phyloP scores from a whole-genome alignment of 1,140 invertebrate species.

The Musca domestica region DNA sequence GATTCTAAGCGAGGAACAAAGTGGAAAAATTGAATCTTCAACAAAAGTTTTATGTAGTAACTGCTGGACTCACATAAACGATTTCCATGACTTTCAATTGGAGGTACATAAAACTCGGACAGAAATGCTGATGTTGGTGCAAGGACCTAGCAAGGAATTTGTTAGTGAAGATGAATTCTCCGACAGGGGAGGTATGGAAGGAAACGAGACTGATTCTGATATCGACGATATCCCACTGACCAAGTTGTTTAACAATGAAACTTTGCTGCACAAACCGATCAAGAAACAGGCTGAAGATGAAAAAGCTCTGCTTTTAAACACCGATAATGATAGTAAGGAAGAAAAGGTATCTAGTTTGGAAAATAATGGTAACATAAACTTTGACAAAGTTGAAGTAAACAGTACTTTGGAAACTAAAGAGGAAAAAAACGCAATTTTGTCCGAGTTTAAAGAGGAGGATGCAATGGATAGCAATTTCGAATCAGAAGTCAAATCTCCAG shows the following conservation, averaged over 20 bases:
- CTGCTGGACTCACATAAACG: conserved; percentile 21
- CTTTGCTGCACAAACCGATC: too few relatives aligned
- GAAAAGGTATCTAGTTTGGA: background rate
- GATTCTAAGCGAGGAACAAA: background rate
- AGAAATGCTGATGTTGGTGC: background rate
- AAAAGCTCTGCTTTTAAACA: background rate
- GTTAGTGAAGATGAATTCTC: background rate
- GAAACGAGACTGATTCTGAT: too few relatives aligned
- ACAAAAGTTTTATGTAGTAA: background rate
- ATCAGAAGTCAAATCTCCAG: background rate
- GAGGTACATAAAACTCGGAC: background rate
- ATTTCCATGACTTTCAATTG: conserved; percentile 19
- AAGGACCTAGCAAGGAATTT: background rate
- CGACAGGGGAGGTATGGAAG: background rate
- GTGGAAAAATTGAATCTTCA: background rate
- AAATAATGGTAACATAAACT: background rate
- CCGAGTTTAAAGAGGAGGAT: background rate
- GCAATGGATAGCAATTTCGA: background rate
- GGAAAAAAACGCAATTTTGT: background rate
- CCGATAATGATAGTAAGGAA: background rate
- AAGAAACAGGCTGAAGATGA: background rate
- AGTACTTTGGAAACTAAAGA: background rate
- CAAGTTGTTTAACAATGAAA: too few relatives aligned
- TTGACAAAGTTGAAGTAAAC: background rate
- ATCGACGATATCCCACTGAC: too few relatives aligned